phyloP scores from a whole-genome alignment of 2,113 vertebrate species.

The Indicator indicator region DNA sequence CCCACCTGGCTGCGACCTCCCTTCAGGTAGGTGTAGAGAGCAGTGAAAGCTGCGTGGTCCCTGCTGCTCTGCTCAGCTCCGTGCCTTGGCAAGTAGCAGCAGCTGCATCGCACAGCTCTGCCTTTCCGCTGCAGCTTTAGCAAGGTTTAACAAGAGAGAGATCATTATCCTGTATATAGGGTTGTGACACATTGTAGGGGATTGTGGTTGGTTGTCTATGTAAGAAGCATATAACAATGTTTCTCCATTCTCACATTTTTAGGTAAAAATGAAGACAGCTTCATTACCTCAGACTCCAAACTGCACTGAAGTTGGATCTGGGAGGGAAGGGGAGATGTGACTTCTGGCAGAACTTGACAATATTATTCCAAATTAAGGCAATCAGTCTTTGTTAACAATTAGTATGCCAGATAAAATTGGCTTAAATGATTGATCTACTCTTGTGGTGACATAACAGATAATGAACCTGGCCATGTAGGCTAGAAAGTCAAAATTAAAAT shows the following conservation, averaged over 20 bases:
- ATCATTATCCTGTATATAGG: not conserved
- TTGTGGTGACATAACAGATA: not conserved
- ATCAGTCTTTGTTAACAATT: constrained; percentile 48
- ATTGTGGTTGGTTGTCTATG: not conserved
- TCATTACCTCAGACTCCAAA: not conserved
- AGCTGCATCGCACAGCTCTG: too few relatives aligned
- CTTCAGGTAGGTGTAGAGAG: too few relatives aligned
- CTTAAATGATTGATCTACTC: constrained; percentile 53
- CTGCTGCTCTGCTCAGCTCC: too few relatives aligned
- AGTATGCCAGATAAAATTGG: constrained; percentile 45
- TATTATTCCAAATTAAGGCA: not conserved
- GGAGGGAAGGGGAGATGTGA: not conserved
- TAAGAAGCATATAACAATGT: not conserved
- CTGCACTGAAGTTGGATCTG: not conserved
- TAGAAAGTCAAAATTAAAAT: constrained; percentile 22
- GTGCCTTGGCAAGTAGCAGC: too few relatives aligned
- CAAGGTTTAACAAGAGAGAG: not conserved
- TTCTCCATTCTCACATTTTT: not conserved
- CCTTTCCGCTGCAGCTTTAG: not conserved
- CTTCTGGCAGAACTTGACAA: not conserved
- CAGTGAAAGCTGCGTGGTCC: too few relatives aligned
- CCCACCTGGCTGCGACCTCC: too few relatives aligned
- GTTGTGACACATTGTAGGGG: not conserved
- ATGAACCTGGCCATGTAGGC: not conserved
- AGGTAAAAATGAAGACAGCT: not conserved